phyloP scores from a whole-genome alignment of 2,888 invertebrate genomes.

The Cheilosia vernalis region DNA sequence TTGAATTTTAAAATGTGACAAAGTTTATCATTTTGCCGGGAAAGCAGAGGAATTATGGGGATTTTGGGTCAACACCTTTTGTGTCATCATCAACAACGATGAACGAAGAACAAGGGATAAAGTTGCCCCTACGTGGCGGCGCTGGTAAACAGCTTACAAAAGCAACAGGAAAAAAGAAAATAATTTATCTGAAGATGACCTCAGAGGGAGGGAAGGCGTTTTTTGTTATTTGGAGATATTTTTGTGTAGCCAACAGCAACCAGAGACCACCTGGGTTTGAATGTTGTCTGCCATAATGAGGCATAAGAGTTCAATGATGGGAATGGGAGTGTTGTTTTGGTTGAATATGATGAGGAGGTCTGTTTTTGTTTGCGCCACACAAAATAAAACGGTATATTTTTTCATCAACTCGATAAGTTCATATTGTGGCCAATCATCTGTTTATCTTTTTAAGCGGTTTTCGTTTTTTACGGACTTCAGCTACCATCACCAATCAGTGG shows the following conservation, averaged over 20 bases:
- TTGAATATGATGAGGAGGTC: slow-evolving; percentile 25
- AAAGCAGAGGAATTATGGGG: slow-evolving; percentile 65
- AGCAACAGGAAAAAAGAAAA: neutral
- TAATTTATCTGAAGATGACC: slow-evolving; percentile 39
- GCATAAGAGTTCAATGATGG: slow-evolving; percentile 69
- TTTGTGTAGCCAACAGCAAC: slow-evolving; percentile 38
- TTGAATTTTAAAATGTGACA: slow-evolving; percentile 71
- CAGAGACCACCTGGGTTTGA: slow-evolving; percentile 46
- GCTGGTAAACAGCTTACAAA: slow-evolving; percentile 2
- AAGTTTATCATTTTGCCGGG: slow-evolving; percentile 63
- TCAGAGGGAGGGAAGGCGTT: slow-evolving; percentile 7
- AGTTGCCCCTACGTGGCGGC: slow-evolving; percentile 31
- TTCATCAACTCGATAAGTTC: slow-evolving; percentile 20
- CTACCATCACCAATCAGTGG: too few species aligned
- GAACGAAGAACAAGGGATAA: slow-evolving; percentile 40
- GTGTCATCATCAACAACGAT: slow-evolving; percentile 73
- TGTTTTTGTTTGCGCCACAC: slow-evolving; percentile 23
- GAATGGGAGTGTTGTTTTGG: slow-evolving; percentile 45
- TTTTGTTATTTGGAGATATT: slow-evolving; percentile 18
- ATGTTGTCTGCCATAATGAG: slow-evolving; percentile 54
- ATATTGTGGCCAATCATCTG: slow-evolving; percentile 23
- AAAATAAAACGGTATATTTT: slow-evolving; percentile 46
- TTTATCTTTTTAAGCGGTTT: slow-evolving; percentile 20
- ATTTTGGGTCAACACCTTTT: slow-evolving; percentile 74
- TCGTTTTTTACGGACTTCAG: too few species aligned